A percentile compares a stretch with the other conserved stretches of the same genome.
Evolutionary conservation across 2,888 invertebrate genomes (phyloP).

Genomic region (Pollenia amentaria): DNA sequence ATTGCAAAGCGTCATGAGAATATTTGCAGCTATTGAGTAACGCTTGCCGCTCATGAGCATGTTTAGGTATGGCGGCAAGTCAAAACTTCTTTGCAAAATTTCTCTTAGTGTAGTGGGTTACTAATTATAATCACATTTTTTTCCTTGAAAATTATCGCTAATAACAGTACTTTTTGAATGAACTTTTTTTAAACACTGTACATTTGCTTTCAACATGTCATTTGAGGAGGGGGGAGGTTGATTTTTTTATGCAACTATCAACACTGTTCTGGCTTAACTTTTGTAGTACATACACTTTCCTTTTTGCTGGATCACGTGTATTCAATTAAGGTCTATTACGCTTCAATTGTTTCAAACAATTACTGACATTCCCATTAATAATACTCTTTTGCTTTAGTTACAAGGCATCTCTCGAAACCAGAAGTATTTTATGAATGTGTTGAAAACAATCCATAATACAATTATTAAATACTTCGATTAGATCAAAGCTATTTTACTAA

Average conservation of each 20-base stretch:
- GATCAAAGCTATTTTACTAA: background rate
- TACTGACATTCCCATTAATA: conserved; percentile 46
- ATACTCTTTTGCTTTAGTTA: conserved; percentile 40
- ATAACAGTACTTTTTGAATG: background rate
- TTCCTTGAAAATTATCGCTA: too few relatives aligned
- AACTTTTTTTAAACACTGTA: background rate
- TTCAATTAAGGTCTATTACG: conserved; percentile 75
- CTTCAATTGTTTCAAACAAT: conserved; percentile 70
- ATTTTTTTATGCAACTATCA: conserved; percentile 27
- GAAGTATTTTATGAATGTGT: background rate
- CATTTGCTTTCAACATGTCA: background rate
- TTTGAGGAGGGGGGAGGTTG: too few relatives aligned
- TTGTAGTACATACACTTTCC: conserved; percentile 44
- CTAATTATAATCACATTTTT: too few relatives aligned
- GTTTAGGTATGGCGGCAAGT: too few relatives aligned
- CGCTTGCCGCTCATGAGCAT: too few relatives aligned
- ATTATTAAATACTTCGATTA: background rate
- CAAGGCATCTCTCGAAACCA: conserved; percentile 10
- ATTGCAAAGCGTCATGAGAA: too few relatives aligned
- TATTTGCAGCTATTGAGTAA: too few relatives aligned
- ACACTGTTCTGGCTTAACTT: conserved; percentile 31
- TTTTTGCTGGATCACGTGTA: conserved; percentile 70
- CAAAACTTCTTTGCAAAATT: too few relatives aligned
- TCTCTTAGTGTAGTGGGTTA: too few relatives aligned
- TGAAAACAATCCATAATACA: background rate